phyloP scores from a whole-genome alignment of 2,797 vertebrate genomes.

The Falco naumanni region DNA sequence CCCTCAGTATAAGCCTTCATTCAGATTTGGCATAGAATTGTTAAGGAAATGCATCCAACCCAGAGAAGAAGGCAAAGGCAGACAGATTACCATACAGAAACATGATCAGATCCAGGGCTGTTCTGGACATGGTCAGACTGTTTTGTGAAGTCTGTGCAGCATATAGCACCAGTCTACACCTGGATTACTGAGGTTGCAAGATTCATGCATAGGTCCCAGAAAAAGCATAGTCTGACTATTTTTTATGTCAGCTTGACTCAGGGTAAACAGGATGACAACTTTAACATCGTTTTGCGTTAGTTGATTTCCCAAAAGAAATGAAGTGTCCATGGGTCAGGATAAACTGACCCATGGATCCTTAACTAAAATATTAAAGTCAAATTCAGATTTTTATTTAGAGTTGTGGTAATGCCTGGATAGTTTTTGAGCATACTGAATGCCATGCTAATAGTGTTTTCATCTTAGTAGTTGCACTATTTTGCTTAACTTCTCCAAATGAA shows the following conservation, averaged over 20 bases:
- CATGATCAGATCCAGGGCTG: background rate
- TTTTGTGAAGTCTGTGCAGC: background rate
- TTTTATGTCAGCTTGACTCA: background rate
- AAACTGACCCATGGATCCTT: background rate
- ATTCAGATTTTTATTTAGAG: background rate
- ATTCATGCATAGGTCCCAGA: background rate
- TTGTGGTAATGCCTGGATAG: background rate
- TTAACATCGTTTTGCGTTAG: background rate
- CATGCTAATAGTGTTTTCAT: background rate
- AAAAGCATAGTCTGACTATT: background rate
- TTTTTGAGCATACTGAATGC: background rate
- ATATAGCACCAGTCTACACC: rapidly evolving
- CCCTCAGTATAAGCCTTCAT: background rate
- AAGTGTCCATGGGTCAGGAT: background rate
- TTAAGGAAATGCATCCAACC: background rate
- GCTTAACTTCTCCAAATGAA: background rate
- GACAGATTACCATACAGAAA: background rate
- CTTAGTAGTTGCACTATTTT: background rate
- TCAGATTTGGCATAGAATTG: background rate
- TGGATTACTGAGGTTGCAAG: background rate
- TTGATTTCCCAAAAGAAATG: background rate
- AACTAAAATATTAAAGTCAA: background rate
- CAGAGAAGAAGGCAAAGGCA: background rate
- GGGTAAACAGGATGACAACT: background rate
- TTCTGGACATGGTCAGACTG: background rate